These are phyloP conservation scores for Percopsis transmontana DNA, from an alignment of 2,113 vertebrate genomes.

Conservation along the genomic window DNA sequence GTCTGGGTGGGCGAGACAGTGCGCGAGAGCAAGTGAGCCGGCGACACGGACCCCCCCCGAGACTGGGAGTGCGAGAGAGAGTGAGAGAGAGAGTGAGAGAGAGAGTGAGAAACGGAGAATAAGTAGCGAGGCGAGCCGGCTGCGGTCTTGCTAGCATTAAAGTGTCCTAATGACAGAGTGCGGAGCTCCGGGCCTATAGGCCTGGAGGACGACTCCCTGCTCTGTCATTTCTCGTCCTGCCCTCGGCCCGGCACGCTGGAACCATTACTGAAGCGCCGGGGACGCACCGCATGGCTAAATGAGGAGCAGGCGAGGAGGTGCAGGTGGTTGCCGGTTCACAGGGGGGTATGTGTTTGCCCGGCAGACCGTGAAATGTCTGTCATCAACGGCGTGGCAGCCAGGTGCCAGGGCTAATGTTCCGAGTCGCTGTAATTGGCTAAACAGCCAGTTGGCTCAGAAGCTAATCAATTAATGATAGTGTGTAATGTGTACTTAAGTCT, in stretches of 20 bases:
- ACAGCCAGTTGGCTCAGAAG: not conserved
- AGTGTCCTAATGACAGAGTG: conserved; percentile 75
- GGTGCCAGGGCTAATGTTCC: not conserved
- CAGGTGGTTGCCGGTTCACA: conserved; percentile 1
- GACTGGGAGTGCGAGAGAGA: not conserved
- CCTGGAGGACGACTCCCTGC: conserved; percentile 64
- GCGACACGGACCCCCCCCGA: too few species aligned
- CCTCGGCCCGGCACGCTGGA: conserved; percentile 53
- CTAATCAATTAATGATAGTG: not conserved
- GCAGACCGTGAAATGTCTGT: too few species aligned
- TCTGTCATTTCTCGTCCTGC: conserved; percentile 67
- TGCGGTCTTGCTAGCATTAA: conserved; percentile 61
- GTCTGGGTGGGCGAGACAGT: not conserved
- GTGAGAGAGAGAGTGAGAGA: conserved; percentile 17
- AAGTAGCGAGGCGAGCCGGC: conserved; percentile 21
- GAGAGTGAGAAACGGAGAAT: conserved; percentile 13
- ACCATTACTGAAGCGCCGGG: conserved; percentile 57
- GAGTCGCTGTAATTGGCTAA: not conserved
- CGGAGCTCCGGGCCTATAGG: conserved; percentile 61
- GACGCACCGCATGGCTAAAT: conserved; percentile 51
- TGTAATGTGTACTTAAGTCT: conserved; percentile 39
- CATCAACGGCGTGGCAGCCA: too few species aligned
- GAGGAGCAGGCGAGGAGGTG: conserved; percentile 54
- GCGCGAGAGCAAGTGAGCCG: not conserved
- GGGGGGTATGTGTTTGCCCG: not conserved